Base-by-base conservation (phyloP, 2,113 vertebrate species). In the Odobenus rosmarus region DNA sequence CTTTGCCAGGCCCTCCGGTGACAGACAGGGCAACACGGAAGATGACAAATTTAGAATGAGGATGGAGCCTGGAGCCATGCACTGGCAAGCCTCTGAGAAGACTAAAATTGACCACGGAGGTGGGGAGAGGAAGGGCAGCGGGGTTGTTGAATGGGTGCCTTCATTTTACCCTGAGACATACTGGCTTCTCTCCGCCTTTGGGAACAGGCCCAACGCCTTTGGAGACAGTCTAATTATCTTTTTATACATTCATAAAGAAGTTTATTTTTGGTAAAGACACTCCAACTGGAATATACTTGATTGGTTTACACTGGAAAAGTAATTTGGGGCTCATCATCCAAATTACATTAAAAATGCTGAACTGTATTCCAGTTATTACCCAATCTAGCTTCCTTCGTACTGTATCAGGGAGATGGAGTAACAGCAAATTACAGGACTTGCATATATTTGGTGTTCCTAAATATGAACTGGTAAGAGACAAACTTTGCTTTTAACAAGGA, bases 341-440 rank as follows among this genome's bases (percentile, higher is more conserved):
- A 97, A 97, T 98, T 97, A 77, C 97, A 97, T 97, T 98, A 97
- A 94, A 97, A 96, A 98, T 97, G 93, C 96, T 61, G 92, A 97
- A 97, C 95, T 53, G 57, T 76, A 72, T 96, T 89, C 57, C 85
- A 42, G 64, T 93, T 94, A 92, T 97, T 93, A 93, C 81, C 83
- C 90, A 76, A 72, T 97, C 92, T 90, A 64, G 93, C 49, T 57
- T 94, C 59, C 28, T 84, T 85, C 76, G 96, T 72, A 83, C 76
- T 90, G 36, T 95, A 86, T 89, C 88, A 85, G 64, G 67, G 59
- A 79, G 24, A 83, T 16, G 15, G 49, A 81, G 23, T 46, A 83
- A 51, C n/a, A 74, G 55, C 62, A 91, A 59, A 95, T 91, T 77
- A 88, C 24, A 46, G 49, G 87, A 72, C 46, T 24, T 86, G 46